These are phyloP conservation scores for Uloborus plumipes DNA, from an alignment of 2,888 invertebrate species.

Conservation along the genomic window DNA sequence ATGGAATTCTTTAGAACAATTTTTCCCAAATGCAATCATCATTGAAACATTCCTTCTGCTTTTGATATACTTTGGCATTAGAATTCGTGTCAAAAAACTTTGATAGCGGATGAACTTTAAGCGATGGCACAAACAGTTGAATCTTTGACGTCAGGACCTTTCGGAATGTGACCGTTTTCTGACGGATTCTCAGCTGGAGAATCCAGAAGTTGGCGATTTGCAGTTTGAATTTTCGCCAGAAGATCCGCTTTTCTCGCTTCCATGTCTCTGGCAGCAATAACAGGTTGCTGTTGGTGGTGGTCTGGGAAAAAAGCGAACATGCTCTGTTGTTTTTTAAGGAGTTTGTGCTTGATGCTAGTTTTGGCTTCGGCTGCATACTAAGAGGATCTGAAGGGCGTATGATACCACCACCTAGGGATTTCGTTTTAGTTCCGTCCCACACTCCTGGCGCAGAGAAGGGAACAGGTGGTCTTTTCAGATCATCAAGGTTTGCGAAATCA, in stretches of 20 bases:
- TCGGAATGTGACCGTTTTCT: constrained; percentile 18
- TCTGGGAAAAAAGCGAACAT: constrained; percentile 68
- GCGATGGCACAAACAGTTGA: constrained; percentile 53
- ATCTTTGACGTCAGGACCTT: constrained; percentile 38
- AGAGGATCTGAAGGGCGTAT: constrained; percentile 33
- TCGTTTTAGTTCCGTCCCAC: constrained; percentile 52
- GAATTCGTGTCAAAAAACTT: not conserved
- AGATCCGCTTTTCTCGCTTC: constrained; percentile 49
- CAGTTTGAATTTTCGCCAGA: constrained; percentile 42
- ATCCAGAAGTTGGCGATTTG: constrained; percentile 36
- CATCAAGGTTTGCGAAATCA: constrained; percentile 63
- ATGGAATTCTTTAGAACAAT: no score
- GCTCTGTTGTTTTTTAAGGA: constrained; percentile 67
- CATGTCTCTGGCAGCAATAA: constrained; percentile 21
- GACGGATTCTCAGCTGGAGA: constrained; percentile 36
- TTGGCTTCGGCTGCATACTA: constrained; percentile 58
- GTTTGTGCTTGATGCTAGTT: constrained; percentile 67
- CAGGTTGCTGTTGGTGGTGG: constrained; percentile 54
- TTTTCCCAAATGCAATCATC: no score
- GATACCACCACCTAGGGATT: not conserved
- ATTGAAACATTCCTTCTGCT: no score
- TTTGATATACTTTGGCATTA: not conserved
- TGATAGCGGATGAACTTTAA: not conserved
- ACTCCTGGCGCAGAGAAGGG: constrained; percentile 58
- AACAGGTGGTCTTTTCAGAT: constrained; percentile 61